Evolutionary conservation across 2,797 vertebrate genomes (phyloP), one percentile per base, ranked within the genome.

Genomic region (Knipowitschia caucasica): DNA sequence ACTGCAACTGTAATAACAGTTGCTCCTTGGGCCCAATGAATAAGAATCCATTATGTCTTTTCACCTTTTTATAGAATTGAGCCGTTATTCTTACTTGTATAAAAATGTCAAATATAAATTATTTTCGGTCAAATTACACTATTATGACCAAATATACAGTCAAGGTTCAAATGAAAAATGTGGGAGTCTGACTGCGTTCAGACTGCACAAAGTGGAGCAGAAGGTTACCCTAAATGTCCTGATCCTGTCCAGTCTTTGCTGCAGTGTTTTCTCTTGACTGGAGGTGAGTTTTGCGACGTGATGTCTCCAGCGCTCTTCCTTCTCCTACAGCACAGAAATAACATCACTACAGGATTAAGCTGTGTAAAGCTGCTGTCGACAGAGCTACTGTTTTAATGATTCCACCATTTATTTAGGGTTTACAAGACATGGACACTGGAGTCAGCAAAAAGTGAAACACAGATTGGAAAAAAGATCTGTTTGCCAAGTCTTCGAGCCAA

Each of bases 161-260:
- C 26, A 29, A 29, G n/a, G n/a, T n/a, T n/a, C n/a, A n/a, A n/a
- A n/a, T n/a, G n/a, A n/a, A n/a, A n/a, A n/a, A n/a, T n/a, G n/a
- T n/a, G n/a, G n/a, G n/a, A n/a, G n/a, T n/a, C n/a, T n/a, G n/a
- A n/a, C n/a, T n/a, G n/a, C n/a, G n/a, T n/a, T n/a, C n/a, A n/a
- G n/a, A n/a, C n/a, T n/a, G n/a, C n/a, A n/a, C n/a, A n/a, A n/a
- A n/a, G n/a, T n/a, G n/a, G n/a, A 18, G 4, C 4, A 20, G 18
- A 38, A 18, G 5, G 78, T 84, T 66, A 91, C 90, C 80, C 88
- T 87, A 69, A 91, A 91, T 53, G 57, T 77, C 50, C 60, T 68
- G 35, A 91, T 83, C 64, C 89, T 76, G 30, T 61, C 56, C 54
- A 82, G 75, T 71, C 83, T 71, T 17, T 84, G 82, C 43, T 53